Evolutionary conservation across 1,140 invertebrate species (phyloP).

Genomic region (Portunus trituberculatus): DNA sequence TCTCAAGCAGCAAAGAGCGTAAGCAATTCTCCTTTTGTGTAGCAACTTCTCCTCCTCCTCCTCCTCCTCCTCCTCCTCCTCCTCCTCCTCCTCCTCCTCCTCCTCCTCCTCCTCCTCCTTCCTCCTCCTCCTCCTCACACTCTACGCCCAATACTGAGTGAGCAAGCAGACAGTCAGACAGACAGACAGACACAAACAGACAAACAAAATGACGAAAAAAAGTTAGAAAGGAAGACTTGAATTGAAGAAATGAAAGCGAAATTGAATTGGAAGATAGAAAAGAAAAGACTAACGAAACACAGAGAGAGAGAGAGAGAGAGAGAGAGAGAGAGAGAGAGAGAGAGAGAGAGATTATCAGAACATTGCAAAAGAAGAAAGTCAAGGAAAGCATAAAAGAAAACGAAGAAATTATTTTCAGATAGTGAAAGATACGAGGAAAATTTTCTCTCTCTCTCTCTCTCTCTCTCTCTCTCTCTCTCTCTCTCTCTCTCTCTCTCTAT

Average conservation of each 20-base stretch:
- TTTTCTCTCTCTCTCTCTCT: not conserved
- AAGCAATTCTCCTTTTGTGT: no score
- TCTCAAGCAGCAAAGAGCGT: no score
- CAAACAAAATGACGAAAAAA: not conserved
- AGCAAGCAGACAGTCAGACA: no score
- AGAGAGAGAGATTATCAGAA: conserved; percentile 1
- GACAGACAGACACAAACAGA: no score
- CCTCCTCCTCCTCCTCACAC: no score
- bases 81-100: no score
- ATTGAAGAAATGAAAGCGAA: not conserved
- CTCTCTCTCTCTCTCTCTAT: conserved; percentile 28
- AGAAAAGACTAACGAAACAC: not conserved
- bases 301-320: not conserved
- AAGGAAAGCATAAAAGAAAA: not conserved
- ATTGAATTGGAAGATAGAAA: not conserved
- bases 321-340: conserved; percentile 30
- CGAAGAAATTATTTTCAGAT: no score
- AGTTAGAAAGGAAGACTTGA: not conserved
- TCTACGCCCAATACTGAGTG: no score
- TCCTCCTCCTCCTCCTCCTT: no score
- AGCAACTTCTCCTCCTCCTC: no score
- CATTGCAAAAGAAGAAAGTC: not conserved
- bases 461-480: conserved; percentile 53
- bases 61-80: no score
- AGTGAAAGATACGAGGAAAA: not conserved